Evolutionary conservation across 2,888 invertebrate genomes (phyloP).

Genomic region (Frankliniella intonsa): DNA sequence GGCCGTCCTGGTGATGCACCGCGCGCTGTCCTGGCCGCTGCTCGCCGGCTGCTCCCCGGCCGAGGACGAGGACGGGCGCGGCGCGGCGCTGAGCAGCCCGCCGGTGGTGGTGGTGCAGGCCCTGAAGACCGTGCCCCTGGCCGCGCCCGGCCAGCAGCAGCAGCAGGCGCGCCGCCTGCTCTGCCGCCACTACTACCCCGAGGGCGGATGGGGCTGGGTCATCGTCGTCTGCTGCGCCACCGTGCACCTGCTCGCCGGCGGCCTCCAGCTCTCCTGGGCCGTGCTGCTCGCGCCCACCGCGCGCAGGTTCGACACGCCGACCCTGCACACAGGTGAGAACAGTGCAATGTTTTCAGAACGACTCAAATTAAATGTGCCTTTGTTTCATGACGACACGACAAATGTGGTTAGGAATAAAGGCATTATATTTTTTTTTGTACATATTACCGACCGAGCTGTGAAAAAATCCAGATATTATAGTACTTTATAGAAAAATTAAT

Average conservation of each 20-base stretch:
- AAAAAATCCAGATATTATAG: too few relatives aligned
- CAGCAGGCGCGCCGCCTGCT: slow-evolving; percentile 61
- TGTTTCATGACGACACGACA: too few relatives aligned
- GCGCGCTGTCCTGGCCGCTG: slow-evolving; percentile 11
- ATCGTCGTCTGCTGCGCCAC: slow-evolving; percentile 67
- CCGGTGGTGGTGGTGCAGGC: slow-evolving; percentile 34
- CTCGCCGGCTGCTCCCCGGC: not conserved
- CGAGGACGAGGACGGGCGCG: slow-evolving; percentile 46
- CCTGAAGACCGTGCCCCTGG: slow-evolving; percentile 27
- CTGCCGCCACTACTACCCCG: slow-evolving; percentile 75
- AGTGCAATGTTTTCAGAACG: too few relatives aligned
- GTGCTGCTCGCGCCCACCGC: slow-evolving; percentile 45
- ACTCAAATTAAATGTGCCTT: too few relatives aligned
- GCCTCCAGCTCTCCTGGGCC: slow-evolving; percentile 63
- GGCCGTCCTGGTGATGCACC: not conserved
- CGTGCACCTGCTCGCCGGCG: slow-evolving; percentile 69
- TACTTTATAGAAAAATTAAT: too few relatives aligned
- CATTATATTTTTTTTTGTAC: too few relatives aligned
- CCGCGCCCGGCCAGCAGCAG: slow-evolving; percentile 38
- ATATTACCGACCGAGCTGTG: too few relatives aligned
- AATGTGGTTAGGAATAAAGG: too few relatives aligned
- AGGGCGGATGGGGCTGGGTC: slow-evolving; percentile 85
- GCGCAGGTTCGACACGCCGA: slow-evolving; percentile 33
- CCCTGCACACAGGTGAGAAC: slow-evolving; percentile 18
- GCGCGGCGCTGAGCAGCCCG: slow-evolving; percentile 31